Conservation (phyloP, 2,113 vertebrate genomes). For the Bubo bubo region DNA sequence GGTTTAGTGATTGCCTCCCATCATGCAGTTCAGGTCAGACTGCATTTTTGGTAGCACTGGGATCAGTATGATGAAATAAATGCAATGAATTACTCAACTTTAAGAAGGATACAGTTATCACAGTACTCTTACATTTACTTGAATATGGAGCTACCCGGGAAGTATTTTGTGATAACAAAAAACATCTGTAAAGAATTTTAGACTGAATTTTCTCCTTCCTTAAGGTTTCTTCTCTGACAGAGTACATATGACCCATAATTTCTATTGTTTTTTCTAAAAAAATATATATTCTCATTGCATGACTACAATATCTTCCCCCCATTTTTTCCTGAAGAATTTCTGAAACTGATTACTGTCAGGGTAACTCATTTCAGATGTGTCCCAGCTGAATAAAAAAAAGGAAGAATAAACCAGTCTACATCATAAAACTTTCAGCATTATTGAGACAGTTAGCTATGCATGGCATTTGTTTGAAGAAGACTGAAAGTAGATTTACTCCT, state of each 20-base stretch:
- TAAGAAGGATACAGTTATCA: not conserved
- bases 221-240: not conserved
- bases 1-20: not conserved
- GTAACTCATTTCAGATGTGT: constrained; percentile 22
- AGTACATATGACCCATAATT: not conserved
- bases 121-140: not conserved
- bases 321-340: constrained; percentile 18
- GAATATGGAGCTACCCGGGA: not conserved
- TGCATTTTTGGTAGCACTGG: not conserved
- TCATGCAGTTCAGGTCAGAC: not conserved
- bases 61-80: constrained; percentile 4
- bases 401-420: not conserved
- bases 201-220: not conserved
- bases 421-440: constrained; percentile 3
- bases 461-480: constrained; percentile 9
- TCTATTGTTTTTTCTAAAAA: not conserved
- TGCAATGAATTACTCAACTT: not conserved
- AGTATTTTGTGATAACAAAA: not conserved
- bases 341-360: not conserved
- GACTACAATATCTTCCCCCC: not conserved
- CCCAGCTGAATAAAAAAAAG: not conserved
- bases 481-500: not conserved
- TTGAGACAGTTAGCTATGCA: not conserved
- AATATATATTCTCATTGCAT: not conserved
- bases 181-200: not conserved